Conservation (phyloP, 2,797 vertebrate species). For the Loriculus beryllinus region DNA sequence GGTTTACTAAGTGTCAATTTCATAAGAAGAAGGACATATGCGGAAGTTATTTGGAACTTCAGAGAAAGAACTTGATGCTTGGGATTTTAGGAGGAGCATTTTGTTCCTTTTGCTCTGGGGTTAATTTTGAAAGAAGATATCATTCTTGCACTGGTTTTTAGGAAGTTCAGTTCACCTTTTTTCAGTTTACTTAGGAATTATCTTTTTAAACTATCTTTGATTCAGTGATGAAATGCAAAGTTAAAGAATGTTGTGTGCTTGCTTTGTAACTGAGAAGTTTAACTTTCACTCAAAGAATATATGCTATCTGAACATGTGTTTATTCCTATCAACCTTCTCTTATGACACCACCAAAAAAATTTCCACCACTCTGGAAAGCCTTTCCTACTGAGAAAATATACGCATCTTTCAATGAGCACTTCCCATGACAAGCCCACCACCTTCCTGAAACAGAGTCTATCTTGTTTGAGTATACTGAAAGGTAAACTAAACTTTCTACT, state of each 20-base stretch:
- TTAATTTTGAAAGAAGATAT: neutral
- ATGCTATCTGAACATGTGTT: neutral
- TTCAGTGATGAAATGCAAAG: neutral
- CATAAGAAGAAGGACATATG: neutral
- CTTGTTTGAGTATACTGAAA: constrained; percentile 14
- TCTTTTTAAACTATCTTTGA: neutral
- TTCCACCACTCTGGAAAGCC: neutral
- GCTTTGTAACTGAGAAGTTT: neutral
- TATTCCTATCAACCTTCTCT: neutral
- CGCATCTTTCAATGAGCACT: neutral
- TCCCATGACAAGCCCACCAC: neutral
- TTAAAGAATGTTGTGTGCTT: neutral
- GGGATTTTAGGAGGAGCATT: neutral
- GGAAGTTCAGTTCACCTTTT: neutral
- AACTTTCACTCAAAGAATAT: neutral
- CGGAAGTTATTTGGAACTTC: neutral
- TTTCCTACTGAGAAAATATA: neutral
- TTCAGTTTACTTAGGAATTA: neutral
- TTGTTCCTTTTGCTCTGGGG: neutral
- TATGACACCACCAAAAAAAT: neutral
- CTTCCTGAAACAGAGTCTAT: constrained; percentile 37
- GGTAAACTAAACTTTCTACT: constrained; percentile 5
- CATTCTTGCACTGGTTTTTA: neutral
- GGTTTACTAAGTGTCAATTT: neutral
- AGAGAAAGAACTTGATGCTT: neutral